Percentiles rank a stretch among this genome's conserved stretches.
Conservation (phyloP, 2,113 vertebrate species). For the Sinosuthora webbiana region DNA sequence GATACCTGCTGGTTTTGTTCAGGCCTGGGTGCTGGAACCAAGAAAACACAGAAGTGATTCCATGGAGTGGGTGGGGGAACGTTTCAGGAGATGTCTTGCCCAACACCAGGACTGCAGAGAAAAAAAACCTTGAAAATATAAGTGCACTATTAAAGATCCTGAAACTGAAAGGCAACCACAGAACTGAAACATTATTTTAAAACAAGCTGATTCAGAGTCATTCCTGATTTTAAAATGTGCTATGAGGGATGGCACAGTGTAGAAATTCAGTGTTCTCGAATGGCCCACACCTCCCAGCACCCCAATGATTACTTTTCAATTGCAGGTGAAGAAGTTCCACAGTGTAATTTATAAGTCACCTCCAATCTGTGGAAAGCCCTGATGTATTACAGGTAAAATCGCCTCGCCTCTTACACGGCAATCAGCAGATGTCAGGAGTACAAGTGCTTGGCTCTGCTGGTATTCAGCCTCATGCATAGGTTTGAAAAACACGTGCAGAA, state of each 20-base stretch:
- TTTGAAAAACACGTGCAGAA: not conserved
- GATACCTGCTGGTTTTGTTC: not conserved
- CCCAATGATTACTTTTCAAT: not conserved
- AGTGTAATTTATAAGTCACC: constrained; percentile 46
- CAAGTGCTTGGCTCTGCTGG: not conserved
- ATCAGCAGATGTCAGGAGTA: constrained; percentile 21
- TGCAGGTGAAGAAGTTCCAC: constrained; percentile 26
- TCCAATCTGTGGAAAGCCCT: constrained; percentile 15
- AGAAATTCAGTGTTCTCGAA: not conserved
- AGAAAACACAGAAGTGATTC: not conserved
- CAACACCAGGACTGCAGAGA: not conserved
- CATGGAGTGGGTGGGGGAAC: rapidly evolving
- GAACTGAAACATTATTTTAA: not conserved
- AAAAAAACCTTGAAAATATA: not conserved
- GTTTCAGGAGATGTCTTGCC: not conserved
- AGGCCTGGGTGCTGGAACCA: not conserved
- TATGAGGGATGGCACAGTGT: not conserved
- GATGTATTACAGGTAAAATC: not conserved
- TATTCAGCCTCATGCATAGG: not conserved
- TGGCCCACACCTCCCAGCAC: not conserved
- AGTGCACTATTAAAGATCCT: not conserved
- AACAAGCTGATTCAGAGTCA: not conserved
- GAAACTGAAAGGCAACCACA: not conserved
- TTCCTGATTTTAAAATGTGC: not conserved
- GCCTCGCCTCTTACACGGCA: not conserved